Evolutionary conservation across 2,797 vertebrate genomes (phyloP), one percentile per base, ranked within the genome.

Genomic region (Myioborus miniatus): DNA sequence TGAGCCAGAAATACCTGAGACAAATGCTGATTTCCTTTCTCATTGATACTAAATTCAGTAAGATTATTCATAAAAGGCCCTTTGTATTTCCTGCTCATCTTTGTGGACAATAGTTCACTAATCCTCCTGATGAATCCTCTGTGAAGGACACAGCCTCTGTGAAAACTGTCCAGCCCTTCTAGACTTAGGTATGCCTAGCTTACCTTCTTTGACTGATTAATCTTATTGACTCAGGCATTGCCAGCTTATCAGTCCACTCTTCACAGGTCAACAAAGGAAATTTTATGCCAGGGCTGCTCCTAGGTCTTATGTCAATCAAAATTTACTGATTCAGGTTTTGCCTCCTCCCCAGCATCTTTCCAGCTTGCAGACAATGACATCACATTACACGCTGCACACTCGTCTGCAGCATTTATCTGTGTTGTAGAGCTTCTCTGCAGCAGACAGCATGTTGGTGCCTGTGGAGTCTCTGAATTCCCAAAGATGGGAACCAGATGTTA

Each of bases 401-500:
- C 95, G 92, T 93, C 87, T 67, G 80, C 87, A 83, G 84, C 79
- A 4, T 95, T 92, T 70, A 89, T 94, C 88, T 93, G 46, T 59
- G 81, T 47, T 62, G 75, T 14, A 67, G 23, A 37, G 59, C 55
- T 91, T 71, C 65, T 79, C 80, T 64, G 59, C 36, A 29, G 64
- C 82, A 94, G 83, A 91, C 77, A 93, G 62, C 21, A 44, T 37
- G 72, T 86, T 14, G 6, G 63, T 43, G 97, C 83, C 93, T 87
- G 81, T 71, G 67, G 90, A 94, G 91, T 93, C 93, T 67, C 39
- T 71, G 47, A 78, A 89, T 89, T 95, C 87, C 87, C 92, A 96
- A 94, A 94, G 95, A 97, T 96, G 95, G 87, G 93, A 97, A 96
- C 89, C 97, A 97, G 95, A 97, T 97, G 97, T 87, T 96, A 78